Evolutionary conservation across 2,113 vertebrate genomes (phyloP).

Genomic region (Ammodramus savannarum): DNA sequence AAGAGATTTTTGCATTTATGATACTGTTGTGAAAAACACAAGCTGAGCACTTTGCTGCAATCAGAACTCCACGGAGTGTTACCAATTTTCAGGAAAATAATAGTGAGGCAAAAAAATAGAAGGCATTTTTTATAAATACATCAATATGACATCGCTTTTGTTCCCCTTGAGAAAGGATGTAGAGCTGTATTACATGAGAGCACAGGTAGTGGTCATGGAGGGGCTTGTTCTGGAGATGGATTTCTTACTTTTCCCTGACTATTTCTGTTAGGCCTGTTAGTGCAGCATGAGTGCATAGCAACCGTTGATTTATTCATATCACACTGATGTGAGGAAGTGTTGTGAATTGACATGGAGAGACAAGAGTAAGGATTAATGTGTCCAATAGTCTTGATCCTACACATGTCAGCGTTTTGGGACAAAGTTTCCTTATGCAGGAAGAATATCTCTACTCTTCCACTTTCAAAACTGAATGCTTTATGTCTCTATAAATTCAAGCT

Average conservation of each 20-base stretch:
- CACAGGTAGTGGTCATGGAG: neutral
- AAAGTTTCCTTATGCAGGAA: neutral
- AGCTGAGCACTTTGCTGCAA: neutral
- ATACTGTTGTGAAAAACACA: neutral
- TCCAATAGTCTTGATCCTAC: neutral
- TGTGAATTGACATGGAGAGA: neutral
- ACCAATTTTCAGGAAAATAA: neutral
- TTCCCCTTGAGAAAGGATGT: neutral
- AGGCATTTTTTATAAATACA: neutral
- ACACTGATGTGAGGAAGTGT: neutral
- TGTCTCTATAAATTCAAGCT: neutral
- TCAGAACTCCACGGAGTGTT: neutral
- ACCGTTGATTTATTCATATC: neutral
- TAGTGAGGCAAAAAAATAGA: neutral
- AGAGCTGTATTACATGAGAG: neutral
- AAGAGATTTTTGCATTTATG: neutral
- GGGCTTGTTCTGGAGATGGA: neutral
- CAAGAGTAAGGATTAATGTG: neutral
- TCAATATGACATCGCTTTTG: neutral
- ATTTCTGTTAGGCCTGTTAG: neutral
- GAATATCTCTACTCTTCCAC: neutral
- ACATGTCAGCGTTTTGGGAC: neutral
- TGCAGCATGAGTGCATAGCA: neutral
- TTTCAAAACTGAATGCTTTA: neutral
- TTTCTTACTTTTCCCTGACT: neutral